phyloP scores from a whole-genome alignment of 2,888 invertebrate genomes.

The Iphiclides podalirius region DNA sequence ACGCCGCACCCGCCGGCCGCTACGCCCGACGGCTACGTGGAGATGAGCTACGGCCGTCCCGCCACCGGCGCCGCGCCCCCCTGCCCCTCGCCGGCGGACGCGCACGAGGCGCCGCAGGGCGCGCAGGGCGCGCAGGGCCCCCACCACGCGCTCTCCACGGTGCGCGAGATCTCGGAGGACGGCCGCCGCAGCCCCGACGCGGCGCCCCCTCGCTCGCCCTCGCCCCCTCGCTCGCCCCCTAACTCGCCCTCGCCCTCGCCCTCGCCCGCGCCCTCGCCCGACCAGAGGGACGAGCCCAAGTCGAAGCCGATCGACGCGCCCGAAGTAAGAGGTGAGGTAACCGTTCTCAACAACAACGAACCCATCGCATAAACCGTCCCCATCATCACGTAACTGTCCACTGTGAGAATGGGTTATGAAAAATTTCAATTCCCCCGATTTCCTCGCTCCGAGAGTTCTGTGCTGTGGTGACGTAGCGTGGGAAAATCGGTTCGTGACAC shows the following conservation, averaged over 20 bases:
- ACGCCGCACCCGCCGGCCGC: slow-evolving; percentile 27
- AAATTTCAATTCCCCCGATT: too few species aligned
- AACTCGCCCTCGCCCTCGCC: slow-evolving; percentile 37
- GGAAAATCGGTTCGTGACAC: too few species aligned
- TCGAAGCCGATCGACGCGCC: slow-evolving; percentile 10
- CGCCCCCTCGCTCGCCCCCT: slow-evolving; percentile 48
- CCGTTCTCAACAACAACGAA: too few species aligned
- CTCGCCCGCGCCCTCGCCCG: too few species aligned
- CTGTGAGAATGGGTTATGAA: too few species aligned
- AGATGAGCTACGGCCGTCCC: slow-evolving; percentile 81
- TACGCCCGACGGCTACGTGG: slow-evolving; percentile 82
- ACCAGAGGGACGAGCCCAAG: slow-evolving; percentile 37
- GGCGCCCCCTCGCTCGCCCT: slow-evolving; percentile 52
- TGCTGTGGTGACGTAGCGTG: too few species aligned
- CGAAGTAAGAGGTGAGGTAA: slow-evolving; percentile 41
- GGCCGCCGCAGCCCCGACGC: slow-evolving; percentile 42
- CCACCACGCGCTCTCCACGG: slow-evolving; percentile 43
- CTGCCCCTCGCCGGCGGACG: slow-evolving; percentile 79
- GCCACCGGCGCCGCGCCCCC: too few species aligned
- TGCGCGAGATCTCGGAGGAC: slow-evolving; percentile 62
- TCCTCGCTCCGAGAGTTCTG: too few species aligned
- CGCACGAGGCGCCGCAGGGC: slow-evolving; percentile 33
- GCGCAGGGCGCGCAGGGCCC: slow-evolving; percentile 47
- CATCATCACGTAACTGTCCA: too few species aligned
- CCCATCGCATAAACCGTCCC: too few species aligned